A percentile compares a stretch with the other conserved stretches of the same genome.
These are phyloP conservation scores for Phymatocera aterrima DNA, from an alignment of 2,888 invertebrate species.

Conservation along the genomic window DNA sequence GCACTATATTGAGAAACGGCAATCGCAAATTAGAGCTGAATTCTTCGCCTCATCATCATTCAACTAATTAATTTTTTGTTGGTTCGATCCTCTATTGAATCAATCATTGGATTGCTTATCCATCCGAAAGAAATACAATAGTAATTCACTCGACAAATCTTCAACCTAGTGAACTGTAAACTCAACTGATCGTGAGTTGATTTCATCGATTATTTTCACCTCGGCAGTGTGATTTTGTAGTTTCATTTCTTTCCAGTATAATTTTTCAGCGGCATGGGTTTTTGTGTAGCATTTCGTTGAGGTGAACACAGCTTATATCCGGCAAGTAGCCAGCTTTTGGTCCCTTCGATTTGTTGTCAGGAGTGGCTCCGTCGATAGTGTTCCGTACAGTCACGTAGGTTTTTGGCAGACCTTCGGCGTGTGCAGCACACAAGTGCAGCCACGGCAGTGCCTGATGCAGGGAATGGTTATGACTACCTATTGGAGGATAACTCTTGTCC, in stretches of 20 bases:
- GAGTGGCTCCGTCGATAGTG: not conserved
- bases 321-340: not conserved
- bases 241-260: not conserved
- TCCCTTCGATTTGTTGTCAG: not conserved
- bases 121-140: too few species aligned
- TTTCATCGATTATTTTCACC: not conserved
- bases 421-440: not conserved
- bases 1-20: too few species aligned
- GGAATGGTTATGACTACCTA: not conserved
- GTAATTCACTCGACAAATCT: not conserved
- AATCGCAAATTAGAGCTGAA: too few species aligned
- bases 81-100: too few species aligned
- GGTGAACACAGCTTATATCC: not conserved
- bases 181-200: not conserved
- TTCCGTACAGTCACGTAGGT: not conserved
- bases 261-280: not conserved
- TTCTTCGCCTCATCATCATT: too few species aligned
- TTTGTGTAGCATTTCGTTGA: not conserved
- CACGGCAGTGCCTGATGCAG: not conserved
- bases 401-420: slow-evolving; percentile 14
- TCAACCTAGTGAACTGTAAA: not conserved
- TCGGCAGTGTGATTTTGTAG: not conserved
- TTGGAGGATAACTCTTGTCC: not conserved
- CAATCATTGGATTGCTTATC: too few species aligned
- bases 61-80: too few species aligned